Percentiles rank a stretch among this genome's conserved stretches.
Evolutionary conservation across 1,140 invertebrate species (phyloP).

Genomic region (Penaeus japonicus): DNA sequence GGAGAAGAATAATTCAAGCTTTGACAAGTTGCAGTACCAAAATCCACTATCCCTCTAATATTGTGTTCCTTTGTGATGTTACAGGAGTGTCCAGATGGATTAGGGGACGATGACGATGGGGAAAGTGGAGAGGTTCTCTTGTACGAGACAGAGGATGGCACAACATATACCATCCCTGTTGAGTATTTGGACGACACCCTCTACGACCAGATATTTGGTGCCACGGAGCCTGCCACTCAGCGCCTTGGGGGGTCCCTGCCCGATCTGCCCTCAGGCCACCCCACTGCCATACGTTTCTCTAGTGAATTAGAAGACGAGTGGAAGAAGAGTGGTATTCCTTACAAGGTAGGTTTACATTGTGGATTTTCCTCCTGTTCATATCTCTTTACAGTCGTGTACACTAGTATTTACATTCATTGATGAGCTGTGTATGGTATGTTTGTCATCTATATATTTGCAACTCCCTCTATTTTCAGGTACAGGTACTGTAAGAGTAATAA

Average conservation of each 20-base stretch:
- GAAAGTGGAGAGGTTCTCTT: constrained; percentile 48
- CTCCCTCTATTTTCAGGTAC: no score
- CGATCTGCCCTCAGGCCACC: constrained; percentile 47
- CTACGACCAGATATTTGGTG: constrained; percentile 61
- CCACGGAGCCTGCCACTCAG: constrained; percentile 41
- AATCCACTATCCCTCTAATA: neutral
- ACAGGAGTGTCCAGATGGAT: constrained; percentile 16
- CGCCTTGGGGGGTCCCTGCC: constrained; percentile 55
- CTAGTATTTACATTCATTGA: no score
- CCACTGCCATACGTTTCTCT: constrained; percentile 24
- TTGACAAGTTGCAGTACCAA: neutral
- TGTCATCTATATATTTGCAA: no score
- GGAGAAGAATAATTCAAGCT: no score
- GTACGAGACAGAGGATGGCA: constrained; percentile 47
- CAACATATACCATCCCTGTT: constrained; percentile 58
- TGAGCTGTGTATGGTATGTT: no score
- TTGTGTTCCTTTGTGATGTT: neutral
- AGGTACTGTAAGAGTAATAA: no score
- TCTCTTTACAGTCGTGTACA: no score
- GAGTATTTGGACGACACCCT: constrained; percentile 61
- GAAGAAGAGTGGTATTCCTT: constrained; percentile 59
- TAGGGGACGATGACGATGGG: constrained; percentile 55
- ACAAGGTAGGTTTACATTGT: constrained; percentile 29
- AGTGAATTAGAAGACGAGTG: constrained; percentile 60
- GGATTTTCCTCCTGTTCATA: no score